Base-by-base conservation (phyloP, 2,797 vertebrate species). In the Neosalanx taihuensis region DNA sequence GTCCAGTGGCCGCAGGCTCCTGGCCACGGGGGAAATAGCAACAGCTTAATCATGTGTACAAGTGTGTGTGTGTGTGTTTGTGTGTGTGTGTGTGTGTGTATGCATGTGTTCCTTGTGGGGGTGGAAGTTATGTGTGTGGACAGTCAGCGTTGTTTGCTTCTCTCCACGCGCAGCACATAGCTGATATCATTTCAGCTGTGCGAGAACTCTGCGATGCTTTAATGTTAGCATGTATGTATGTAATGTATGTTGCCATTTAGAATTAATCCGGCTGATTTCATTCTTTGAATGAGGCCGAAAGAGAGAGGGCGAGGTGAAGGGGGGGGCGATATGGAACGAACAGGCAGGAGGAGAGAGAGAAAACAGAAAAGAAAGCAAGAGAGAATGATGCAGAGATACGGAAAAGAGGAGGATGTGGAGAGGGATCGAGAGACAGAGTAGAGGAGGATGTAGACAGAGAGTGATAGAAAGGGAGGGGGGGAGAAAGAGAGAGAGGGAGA, bases 111-210 rank as follows among this genome's bases (percentile, higher is more conserved):
- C 46, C 15, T 18, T 15, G 18, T 15, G 56, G 15, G 30, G 15
- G 18, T 13, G 3, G 7, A 64, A 2, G 20, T 1, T 46, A 30
- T 46, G 37, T 76, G 59, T 46, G 58, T 67, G 64, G 73, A 72
- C 76, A 46, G 41, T 46, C 41, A 12, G 10, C 41, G 70, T 72
- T 74, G 73, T 79, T 73, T 70, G 76, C 58, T 17, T 76, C 69
- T 68, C 59, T 79, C 83, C 79, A 75, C 79, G 18, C 18, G 2
- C 51, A 80, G 76, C 77, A 82, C 77, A 79, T 81, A 77, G 75
- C 71, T 41, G 63, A 80, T 69, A 78, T 80, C 74, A 76, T 85
- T 67, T 62, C 17, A 15, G 9, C 29, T 18, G 18, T 58, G 51
- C 13, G 18, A 18, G 3, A 37, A 18, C 15, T 64, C 1, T 56